phyloP scores from a whole-genome alignment of 92 coral and sea anemone species.

The Siderastrea radians region DNA sequence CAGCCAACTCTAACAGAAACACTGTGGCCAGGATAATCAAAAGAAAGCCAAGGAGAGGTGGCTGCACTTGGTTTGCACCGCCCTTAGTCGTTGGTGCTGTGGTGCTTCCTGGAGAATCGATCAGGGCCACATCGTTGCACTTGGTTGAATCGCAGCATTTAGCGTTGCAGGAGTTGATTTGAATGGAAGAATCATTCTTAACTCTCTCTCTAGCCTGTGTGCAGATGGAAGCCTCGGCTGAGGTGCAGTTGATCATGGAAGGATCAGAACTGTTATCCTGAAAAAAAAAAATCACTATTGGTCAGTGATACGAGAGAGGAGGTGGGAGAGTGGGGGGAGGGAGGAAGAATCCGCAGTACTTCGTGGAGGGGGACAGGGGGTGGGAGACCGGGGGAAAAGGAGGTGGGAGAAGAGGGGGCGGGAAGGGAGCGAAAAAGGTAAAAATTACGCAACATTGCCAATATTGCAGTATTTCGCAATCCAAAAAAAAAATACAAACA shows the following conservation, averaged over 20 bases:
- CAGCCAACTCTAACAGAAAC: background rate
- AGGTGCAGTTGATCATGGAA: constrained; percentile 12
- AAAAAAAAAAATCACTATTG: background rate
- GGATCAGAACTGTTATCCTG: constrained; percentile 4
- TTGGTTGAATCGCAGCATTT: background rate
- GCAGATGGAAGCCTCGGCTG: background rate
- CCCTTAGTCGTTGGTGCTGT: background rate
- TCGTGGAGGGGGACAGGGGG: too few species aligned
- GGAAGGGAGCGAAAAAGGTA: too few species aligned
- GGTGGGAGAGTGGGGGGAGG: too few species aligned
- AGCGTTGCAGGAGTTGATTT: background rate
- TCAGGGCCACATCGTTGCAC: background rate
- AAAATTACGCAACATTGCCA: too few species aligned
- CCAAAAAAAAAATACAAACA: too few species aligned
- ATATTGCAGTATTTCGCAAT: too few species aligned
- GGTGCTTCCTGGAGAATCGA: background rate
- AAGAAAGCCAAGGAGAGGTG: background rate
- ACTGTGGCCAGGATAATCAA: background rate
- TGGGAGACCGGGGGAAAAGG: too few species aligned
- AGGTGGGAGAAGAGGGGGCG: too few species aligned
- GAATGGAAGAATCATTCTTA: fast-evolving
- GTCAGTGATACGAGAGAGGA: too few species aligned
- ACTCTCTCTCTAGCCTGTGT: background rate
- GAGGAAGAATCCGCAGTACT: too few species aligned
- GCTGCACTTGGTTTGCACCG: background rate